Evolutionary conservation across 2,113 vertebrate genomes (phyloP).

Genomic region (Myotis brandtii): DNA sequence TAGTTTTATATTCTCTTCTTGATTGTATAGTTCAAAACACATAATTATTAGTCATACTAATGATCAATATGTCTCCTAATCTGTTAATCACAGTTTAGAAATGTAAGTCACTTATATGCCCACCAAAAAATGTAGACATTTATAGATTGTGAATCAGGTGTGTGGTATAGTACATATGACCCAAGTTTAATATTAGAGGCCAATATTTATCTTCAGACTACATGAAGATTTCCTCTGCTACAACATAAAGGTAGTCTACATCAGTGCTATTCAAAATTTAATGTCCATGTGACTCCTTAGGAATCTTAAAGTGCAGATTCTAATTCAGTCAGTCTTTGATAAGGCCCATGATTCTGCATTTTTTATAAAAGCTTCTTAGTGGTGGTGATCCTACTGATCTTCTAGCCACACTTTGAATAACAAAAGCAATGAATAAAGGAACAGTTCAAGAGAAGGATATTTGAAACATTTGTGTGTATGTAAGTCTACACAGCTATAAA

Average conservation of each 20-base stretch:
- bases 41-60: not conserved
- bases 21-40: not conserved
- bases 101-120: not conserved
- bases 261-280: not conserved
- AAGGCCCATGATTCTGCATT: not conserved
- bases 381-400: fast-evolving
- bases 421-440: not conserved
- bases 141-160: not conserved
- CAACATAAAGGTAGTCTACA: not conserved
- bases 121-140: not conserved
- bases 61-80: not conserved
- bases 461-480: not conserved
- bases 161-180: not conserved
- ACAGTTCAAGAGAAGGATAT: not conserved
- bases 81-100: not conserved
- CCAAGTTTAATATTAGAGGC: not conserved
- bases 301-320: not conserved
- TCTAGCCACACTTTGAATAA: not conserved
- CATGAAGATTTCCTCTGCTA: not conserved
- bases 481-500: not conserved
- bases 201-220: not conserved
- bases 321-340: not conserved
- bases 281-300: not conserved
- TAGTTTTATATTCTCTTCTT: not conserved
- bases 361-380: not conserved